phyloP scores from a whole-genome alignment of 2,797 vertebrate species.

The Potorous gilbertii region DNA sequence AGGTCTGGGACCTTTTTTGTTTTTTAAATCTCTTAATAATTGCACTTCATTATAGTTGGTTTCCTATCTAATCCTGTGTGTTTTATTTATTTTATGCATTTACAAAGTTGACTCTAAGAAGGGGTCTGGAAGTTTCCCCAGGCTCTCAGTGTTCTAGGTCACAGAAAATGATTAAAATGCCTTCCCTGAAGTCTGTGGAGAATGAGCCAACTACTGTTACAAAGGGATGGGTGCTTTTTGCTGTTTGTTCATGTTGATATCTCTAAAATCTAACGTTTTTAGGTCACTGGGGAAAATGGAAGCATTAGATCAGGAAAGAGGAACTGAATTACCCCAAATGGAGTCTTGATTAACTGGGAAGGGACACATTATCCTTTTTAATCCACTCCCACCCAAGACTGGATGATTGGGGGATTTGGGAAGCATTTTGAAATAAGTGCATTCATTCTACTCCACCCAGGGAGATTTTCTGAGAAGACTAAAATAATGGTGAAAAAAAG shows the following conservation, averaged over 20 bases:
- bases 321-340: constrained; percentile 68
- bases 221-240: constrained; percentile 13
- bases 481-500: constrained; percentile 10
- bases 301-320: constrained; percentile 70
- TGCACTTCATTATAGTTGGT: not conserved
- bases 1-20: not conserved
- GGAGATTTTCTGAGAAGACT: constrained; percentile 11
- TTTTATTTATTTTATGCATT: not conserved
- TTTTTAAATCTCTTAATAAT: not conserved
- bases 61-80: not conserved
- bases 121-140: not conserved
- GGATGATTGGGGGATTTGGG: constrained; percentile 35
- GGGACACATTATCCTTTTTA: constrained; percentile 74
- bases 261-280: constrained; percentile 78
- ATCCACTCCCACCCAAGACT: constrained; percentile 55
- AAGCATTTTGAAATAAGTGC: constrained; percentile 62
- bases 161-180: not conserved
- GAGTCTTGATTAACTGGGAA: constrained; percentile 74
- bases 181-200: not conserved
- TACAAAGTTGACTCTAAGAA: not conserved
- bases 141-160: not conserved
- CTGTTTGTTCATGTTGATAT: constrained; percentile 59
- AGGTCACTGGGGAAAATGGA: constrained; percentile 74
- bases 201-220: constrained; percentile 16
- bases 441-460: constrained; percentile 61